phyloP scores from a whole-genome alignment of 2,113 vertebrate species.

The Chloebia gouldiae region DNA sequence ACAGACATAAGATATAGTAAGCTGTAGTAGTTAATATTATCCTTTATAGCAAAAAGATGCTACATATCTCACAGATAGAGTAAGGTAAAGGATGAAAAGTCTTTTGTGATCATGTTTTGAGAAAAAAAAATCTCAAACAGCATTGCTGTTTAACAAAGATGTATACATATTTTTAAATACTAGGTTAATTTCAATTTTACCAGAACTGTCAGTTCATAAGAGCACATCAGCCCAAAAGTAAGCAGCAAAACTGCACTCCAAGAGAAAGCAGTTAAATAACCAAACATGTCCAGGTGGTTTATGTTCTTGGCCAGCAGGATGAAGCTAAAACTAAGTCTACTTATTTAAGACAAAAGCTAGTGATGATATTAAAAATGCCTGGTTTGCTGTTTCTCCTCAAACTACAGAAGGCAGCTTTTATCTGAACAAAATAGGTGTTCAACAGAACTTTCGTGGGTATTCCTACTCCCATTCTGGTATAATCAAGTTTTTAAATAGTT shows the following conservation, averaged over 20 bases:
- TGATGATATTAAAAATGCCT: not conserved
- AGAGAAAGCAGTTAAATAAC: not conserved
- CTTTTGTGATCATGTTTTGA: not conserved
- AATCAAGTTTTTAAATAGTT: not conserved
- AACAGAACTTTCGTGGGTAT: not conserved
- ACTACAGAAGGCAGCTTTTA: not conserved
- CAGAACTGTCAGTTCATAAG: not conserved
- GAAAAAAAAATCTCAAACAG: not conserved
- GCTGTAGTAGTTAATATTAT: not conserved
- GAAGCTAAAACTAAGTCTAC: not conserved
- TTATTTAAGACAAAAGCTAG: conserved; percentile 28
- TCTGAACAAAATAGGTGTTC: not conserved
- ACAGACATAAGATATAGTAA: not conserved
- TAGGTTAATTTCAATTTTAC: not conserved
- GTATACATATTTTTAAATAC: not conserved
- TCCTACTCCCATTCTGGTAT: not conserved
- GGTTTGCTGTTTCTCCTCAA: not conserved
- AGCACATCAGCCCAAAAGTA: not conserved
- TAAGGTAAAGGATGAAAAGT: not conserved
- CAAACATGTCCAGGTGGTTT: not conserved
- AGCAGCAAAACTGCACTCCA: not conserved
- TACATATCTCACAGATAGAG: not conserved
- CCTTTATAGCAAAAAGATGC: not conserved
- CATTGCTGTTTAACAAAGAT: not conserved
- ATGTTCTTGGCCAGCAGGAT: not conserved